Percentiles rank a stretch among this genome's conserved stretches.
These are phyloP conservation scores for Phylloscopus trochiloides DNA, from an alignment of 2,113 vertebrate genomes.

Conservation along the genomic window DNA sequence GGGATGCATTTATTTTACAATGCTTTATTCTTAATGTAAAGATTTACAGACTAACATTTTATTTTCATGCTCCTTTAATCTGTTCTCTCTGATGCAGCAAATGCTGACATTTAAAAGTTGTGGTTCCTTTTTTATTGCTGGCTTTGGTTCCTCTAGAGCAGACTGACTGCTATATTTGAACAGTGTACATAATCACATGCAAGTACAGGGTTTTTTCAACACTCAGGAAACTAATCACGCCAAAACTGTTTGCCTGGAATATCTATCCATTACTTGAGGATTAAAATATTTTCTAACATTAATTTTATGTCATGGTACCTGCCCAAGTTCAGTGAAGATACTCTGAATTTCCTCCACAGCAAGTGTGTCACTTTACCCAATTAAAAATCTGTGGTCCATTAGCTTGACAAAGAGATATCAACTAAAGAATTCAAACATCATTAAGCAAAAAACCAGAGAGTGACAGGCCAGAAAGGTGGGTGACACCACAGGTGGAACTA, in stretches of 20 bases:
- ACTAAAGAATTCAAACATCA: not conserved
- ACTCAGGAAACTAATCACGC: not conserved
- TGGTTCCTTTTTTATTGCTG: constrained; percentile 35
- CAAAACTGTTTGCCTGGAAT: constrained; percentile 9
- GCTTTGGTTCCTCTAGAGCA: constrained; percentile 4
- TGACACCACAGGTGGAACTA: not conserved
- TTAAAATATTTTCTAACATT: not conserved
- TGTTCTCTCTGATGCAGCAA: constrained; percentile 16
- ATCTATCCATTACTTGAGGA: not conserved
- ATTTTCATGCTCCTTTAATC: not conserved
- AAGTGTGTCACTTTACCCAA: not conserved
- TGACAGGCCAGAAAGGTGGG: not conserved
- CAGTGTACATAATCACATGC: not conserved
- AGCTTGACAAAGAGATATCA: not conserved
- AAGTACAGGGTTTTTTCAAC: constrained; percentile 24
- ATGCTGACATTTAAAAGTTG: constrained; percentile 38
- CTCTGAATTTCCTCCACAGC: not conserved
- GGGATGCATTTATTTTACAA: not conserved
- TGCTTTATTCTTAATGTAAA: not conserved
- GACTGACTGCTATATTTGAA: constrained; percentile 39
- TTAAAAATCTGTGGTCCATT: not conserved
- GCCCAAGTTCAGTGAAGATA: not conserved
- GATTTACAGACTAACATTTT: not conserved
- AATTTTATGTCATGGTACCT: not conserved
- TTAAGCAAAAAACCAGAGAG: not conserved